A percentile compares a stretch with the other conserved stretches of the same genome.
phyloP scores from a whole-genome alignment of 2,888 invertebrate genomes.

The Acanthosepion lycidas region DNA sequence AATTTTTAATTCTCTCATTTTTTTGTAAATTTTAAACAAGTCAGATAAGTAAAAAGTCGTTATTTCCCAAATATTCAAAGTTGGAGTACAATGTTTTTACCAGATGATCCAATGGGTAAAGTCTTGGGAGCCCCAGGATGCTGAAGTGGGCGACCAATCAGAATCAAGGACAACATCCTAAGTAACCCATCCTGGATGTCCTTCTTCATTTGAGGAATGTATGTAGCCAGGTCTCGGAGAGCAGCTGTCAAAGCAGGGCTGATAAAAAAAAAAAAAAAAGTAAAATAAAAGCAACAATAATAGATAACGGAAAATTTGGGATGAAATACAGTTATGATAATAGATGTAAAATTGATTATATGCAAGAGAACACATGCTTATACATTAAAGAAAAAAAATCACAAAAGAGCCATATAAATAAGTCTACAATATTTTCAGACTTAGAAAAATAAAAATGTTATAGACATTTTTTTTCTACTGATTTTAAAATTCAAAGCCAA shows the following conservation, averaged over 20 bases:
- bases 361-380: not conserved
- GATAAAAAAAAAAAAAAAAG: conserved; percentile 43
- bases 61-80: not conserved
- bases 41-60: not conserved
- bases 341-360: not conserved
- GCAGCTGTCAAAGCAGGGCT: conserved; percentile 91
- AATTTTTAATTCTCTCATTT: no score
- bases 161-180: conserved; percentile 90
- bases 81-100: not conserved
- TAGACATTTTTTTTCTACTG: not conserved
- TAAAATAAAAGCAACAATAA: not conserved
- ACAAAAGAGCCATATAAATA: not conserved
- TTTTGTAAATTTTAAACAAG: not conserved
- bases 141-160: conserved; percentile 89
- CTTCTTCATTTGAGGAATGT: conserved; percentile 88
- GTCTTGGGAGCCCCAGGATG: conserved; percentile 76
- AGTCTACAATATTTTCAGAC: not conserved
- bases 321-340: not conserved
- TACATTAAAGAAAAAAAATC: not conserved
- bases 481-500: not conserved
- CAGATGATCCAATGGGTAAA: conserved; percentile 44
- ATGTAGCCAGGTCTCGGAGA: conserved; percentile 89
- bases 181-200: conserved; percentile 94
- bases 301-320: not conserved
- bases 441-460: not conserved